Evolutionary conservation across 1,140 invertebrate genomes (phyloP).

Genomic region (Tetramorium alpestre): DNA sequence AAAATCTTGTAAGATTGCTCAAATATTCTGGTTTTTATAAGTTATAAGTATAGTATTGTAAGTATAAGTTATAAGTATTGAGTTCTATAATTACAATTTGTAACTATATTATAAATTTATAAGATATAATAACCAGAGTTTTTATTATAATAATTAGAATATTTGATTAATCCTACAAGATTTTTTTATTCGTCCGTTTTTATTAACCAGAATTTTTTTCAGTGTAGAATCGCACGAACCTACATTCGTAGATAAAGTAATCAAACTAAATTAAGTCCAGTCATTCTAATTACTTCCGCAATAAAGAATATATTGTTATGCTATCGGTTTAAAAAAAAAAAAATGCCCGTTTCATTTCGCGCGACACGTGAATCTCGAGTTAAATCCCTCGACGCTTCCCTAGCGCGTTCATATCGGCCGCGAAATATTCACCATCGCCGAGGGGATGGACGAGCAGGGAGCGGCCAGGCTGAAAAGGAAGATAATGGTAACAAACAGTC

Average conservation of each 20-base stretch:
- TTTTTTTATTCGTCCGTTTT: too few species aligned
- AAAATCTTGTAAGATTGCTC: too few species aligned
- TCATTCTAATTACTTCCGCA: neutral
- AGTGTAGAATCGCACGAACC: neutral
- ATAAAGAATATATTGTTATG: neutral
- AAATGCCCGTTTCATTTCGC: neutral
- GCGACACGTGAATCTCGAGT: neutral
- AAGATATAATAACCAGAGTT: too few species aligned
- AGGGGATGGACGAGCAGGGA: slow-evolving; percentile 13
- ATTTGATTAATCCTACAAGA: too few species aligned
- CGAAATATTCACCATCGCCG: slow-evolving; percentile 32
- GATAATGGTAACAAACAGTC: slow-evolving; percentile 82
- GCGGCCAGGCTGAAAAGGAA: slow-evolving; percentile 65
- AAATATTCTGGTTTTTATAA: too few species aligned
- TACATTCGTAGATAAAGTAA: neutral
- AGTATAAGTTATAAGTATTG: too few species aligned
- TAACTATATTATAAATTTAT: too few species aligned
- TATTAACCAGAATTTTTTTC: too few species aligned
- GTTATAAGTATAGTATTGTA: too few species aligned
- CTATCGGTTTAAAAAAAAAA: neutral
- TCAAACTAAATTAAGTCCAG: slow-evolving; percentile 2
- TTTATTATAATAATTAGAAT: too few species aligned
- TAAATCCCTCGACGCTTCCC: neutral
- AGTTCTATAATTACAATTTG: too few species aligned
- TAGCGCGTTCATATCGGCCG: slow-evolving; percentile 13